Evolutionary conservation across 1,140 invertebrate species (phyloP).

Genomic region (Ruditapes philippinarum): DNA sequence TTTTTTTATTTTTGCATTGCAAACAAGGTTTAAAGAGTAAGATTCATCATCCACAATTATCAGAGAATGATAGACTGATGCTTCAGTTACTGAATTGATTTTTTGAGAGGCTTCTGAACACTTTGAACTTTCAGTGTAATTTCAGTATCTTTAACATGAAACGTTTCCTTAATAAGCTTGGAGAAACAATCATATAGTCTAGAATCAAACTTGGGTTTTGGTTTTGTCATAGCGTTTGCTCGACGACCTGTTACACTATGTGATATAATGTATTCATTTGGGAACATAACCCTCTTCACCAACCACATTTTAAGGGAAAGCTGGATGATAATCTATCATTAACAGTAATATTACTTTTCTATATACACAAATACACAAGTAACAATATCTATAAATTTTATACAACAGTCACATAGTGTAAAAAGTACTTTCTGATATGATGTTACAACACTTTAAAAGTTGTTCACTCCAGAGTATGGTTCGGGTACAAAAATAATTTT

Average conservation of each 20-base stretch:
- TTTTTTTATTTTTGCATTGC: conserved; percentile 35
- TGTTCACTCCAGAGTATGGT: no score
- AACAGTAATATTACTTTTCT: no score
- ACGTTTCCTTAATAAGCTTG: conserved; percentile 40
- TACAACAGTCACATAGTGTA: no score
- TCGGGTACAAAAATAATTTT: no score
- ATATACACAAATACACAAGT: no score
- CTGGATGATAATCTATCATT: no score
- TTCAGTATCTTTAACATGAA: conserved; percentile 46
- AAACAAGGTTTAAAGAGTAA: conserved; percentile 32
- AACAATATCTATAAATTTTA: no score
- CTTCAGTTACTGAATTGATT: conserved; percentile 45
- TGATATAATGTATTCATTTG: conserved; percentile 54
- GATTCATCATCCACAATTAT: conserved; percentile 31
- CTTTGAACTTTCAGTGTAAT: conserved; percentile 41
- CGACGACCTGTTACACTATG: conserved; percentile 47
- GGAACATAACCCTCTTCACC: conserved; percentile 48
- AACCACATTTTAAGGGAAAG: no score
- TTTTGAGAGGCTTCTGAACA: conserved; percentile 43
- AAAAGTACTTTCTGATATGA: no score
- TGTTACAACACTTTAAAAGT: no score
- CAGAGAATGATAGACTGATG: conserved; percentile 51
- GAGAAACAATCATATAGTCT: conserved; percentile 46
- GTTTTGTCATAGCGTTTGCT: conserved; percentile 40
- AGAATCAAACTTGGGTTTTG: conserved; percentile 43